These are phyloP conservation scores for Embidobia sp. DNA, from an alignment of 2,888 invertebrate genomes.

Conservation along the genomic window DNA sequence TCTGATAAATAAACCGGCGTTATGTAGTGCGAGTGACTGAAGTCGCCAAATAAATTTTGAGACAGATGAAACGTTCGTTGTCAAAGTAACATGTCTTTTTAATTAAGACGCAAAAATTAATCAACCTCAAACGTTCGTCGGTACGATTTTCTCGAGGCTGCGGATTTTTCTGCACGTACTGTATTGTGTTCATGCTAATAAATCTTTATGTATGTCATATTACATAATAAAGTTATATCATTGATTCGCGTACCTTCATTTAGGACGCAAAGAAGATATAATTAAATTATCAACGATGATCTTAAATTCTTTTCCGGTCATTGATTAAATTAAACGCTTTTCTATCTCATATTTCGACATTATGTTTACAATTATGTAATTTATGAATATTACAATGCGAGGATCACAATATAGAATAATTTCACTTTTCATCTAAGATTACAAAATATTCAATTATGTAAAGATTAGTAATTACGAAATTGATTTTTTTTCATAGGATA, in stretches of 20 bases:
- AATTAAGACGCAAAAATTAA: too few species aligned
- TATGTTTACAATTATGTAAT: constrained; percentile 23
- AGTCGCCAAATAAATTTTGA: too few species aligned
- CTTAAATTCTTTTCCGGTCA: constrained; percentile 21
- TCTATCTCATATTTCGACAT: constrained; percentile 8
- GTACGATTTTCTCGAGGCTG: constrained; percentile 1
- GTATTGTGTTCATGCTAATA: neutral
- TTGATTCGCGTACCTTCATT: constrained; percentile 10
- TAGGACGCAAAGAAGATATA: constrained; percentile 6
- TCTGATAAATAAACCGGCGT: too few species aligned
- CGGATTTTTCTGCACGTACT: constrained; percentile 2
- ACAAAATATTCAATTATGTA: constrained; percentile 14
- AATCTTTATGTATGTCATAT: constrained; percentile 26
- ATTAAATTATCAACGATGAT: constrained; percentile 20
- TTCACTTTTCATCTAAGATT: constrained; percentile 37
- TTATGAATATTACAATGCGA: constrained; percentile 10
- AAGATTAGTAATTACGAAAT: constrained; percentile 1
- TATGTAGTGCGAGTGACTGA: too few species aligned
- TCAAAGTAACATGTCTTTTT: too few species aligned
- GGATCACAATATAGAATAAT: constrained; percentile 27
- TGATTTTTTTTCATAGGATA: neutral
- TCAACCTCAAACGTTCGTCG: too few species aligned
- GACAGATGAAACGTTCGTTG: too few species aligned
- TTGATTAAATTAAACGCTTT: constrained; percentile 20
- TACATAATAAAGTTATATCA: constrained; percentile 29